Evolutionary conservation across 2,797 vertebrate genomes (phyloP).

Genomic region (Spinibarbus caldwelli): DNA sequence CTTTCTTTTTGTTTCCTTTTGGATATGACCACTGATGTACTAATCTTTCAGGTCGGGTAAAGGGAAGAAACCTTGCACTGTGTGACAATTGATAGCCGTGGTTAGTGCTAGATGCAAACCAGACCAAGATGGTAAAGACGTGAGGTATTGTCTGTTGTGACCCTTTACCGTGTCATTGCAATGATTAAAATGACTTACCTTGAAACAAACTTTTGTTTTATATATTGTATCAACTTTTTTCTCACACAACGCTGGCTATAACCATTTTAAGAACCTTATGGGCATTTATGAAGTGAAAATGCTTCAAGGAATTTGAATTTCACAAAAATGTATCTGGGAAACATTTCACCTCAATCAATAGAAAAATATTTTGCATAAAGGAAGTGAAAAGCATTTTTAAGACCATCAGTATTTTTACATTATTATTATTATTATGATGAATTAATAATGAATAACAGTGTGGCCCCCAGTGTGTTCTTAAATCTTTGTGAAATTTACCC

Average conservation of each 20-base stretch:
- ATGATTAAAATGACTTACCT: slow-evolving; percentile 71
- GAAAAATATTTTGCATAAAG: neutral
- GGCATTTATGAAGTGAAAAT: neutral
- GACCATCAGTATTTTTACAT: too few relatives aligned
- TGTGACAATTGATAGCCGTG: slow-evolving; percentile 60
- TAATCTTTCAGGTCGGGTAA: slow-evolving; percentile 60
- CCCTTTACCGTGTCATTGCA: slow-evolving; percentile 58
- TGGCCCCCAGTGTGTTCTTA: neutral
- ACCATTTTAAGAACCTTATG: neutral
- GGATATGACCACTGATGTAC: slow-evolving; percentile 59
- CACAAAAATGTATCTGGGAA: neutral
- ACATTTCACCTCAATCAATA: neutral
- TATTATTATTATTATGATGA: neutral
- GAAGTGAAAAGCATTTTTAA: neutral
- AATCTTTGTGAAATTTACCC: neutral
- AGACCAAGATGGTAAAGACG: slow-evolving; percentile 59
- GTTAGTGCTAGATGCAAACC: slow-evolving; percentile 58
- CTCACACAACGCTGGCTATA: too few relatives aligned
- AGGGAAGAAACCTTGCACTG: slow-evolving; percentile 54
- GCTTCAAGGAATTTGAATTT: neutral
- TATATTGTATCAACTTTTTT: neutral
- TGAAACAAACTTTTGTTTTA: slow-evolving; percentile 19
- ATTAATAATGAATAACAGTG: neutral
- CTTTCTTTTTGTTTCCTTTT: slow-evolving; percentile 31
- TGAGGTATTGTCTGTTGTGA: slow-evolving; percentile 61